These are phyloP conservation scores for Ceratothoa steindachneri DNA, from an alignment of 2,888 invertebrate genomes.

Conservation along the genomic window DNA sequence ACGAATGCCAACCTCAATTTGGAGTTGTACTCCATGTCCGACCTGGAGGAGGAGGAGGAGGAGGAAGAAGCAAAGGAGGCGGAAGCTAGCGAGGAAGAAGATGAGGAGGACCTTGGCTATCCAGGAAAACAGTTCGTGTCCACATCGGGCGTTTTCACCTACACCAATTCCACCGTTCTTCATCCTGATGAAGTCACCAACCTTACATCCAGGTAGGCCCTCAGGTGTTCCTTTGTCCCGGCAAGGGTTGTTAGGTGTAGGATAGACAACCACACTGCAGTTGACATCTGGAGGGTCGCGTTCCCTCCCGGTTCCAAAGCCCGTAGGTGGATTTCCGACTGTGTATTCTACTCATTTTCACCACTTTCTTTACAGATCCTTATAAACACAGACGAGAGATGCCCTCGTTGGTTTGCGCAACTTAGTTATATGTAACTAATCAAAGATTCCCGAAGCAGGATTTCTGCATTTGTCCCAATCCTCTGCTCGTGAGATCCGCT, in stretches of 20 bases:
- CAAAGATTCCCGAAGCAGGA: no score
- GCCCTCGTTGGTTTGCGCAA: no score
- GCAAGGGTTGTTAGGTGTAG: background rate
- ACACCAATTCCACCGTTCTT: constrained; percentile 80
- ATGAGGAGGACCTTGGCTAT: constrained; percentile 56
- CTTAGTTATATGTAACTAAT: no score
- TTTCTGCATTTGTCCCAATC: no score
- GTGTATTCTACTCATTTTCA: no score
- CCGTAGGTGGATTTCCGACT: no score
- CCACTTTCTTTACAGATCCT: no score
- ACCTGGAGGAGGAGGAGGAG: constrained; percentile 64
- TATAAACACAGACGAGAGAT: no score
- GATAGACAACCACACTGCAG: no score
- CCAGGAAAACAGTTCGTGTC: constrained; percentile 45
- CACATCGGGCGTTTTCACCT: constrained; percentile 74
- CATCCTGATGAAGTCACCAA: constrained; percentile 67
- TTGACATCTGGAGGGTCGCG: no score
- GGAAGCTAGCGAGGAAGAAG: constrained; percentile 61
- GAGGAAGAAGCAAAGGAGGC: constrained; percentile 62
- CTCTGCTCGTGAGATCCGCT: no score
- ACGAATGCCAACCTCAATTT: constrained; percentile 27
- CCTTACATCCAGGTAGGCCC: constrained; percentile 41
- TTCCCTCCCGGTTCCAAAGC: background rate
- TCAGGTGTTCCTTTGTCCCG: no score
- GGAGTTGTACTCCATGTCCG: constrained; percentile 64